Evolutionary conservation across 2,888 invertebrate genomes (phyloP).

Genomic region (Lasius platythorax): DNA sequence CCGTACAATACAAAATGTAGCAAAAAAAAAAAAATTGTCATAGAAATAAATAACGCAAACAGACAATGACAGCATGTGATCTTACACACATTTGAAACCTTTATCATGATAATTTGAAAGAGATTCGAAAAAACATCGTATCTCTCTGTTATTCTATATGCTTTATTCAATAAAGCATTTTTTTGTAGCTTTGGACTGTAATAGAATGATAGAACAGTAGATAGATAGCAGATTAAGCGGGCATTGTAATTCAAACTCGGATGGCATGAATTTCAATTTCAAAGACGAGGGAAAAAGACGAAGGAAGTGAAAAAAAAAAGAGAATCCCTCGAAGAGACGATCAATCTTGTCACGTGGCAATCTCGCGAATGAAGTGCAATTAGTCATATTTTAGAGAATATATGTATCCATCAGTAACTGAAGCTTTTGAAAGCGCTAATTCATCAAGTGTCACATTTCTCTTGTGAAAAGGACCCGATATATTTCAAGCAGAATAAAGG

Average conservation of each 20-base stretch:
- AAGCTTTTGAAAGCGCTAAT: slow-evolving; percentile 36
- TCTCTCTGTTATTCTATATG: not conserved
- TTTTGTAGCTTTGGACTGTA: not conserved
- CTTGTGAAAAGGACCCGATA: slow-evolving; percentile 2
- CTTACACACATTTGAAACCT: not conserved
- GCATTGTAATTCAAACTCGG: not conserved
- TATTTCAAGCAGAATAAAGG: not conserved
- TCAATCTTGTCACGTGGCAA: slow-evolving; percentile 57
- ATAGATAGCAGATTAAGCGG: slow-evolving; percentile 2
- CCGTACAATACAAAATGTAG: not conserved
- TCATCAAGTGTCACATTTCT: slow-evolving; percentile 22
- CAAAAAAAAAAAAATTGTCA: not conserved
- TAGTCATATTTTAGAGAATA: slow-evolving; percentile 55
- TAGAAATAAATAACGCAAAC: not conserved
- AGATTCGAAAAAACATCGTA: not conserved
- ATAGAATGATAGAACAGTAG: not conserved
- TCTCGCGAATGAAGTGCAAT: slow-evolving; percentile 52
- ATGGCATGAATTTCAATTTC: not conserved
- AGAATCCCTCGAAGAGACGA: not conserved
- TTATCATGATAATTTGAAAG: not conserved
- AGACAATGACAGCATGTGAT: not conserved
- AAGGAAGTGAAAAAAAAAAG: not conserved
- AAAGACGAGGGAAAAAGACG: not conserved
- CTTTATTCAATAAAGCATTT: not conserved
- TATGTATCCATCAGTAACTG: slow-evolving; percentile 42